A percentile compares a stretch with the other conserved stretches of the same genome.
Evolutionary conservation across 2,888 invertebrate genomes (phyloP).

Genomic region (Stenotaenia linearis): DNA sequence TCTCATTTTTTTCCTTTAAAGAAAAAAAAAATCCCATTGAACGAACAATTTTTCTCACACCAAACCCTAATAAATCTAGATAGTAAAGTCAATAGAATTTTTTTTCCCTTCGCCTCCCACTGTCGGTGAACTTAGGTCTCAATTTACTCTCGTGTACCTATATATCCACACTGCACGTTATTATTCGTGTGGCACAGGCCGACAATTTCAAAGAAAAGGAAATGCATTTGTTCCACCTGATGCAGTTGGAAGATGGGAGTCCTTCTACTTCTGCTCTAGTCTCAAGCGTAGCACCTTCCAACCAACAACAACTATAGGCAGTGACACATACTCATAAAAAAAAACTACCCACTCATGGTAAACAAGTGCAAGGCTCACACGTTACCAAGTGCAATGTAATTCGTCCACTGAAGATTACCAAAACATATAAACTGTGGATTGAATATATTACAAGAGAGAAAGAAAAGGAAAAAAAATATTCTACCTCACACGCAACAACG

Average conservation of each 20-base stretch:
- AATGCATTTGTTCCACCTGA: conserved; percentile 34
- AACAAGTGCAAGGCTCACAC: conserved; percentile 27
- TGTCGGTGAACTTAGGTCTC: neutral
- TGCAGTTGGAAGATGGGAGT: conserved; percentile 10
- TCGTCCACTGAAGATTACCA: conserved; percentile 20
- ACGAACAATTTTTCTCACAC: neutral
- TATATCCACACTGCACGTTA: neutral
- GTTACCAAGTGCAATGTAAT: conserved; percentile 12
- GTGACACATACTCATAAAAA: conserved; percentile 27
- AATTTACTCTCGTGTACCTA: conserved; percentile 2
- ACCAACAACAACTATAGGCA: conserved; percentile 8
- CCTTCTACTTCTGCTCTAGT: neutral
- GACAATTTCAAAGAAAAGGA: conserved; percentile 30
- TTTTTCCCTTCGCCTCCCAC: neutral
- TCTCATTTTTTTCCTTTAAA: neutral
- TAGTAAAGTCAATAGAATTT: conserved; percentile 18
- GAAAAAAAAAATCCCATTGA: neutral
- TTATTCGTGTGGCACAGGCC: conserved; percentile 19
- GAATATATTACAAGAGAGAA: neutral
- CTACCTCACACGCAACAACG: neutral
- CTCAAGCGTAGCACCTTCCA: conserved; percentile 20
- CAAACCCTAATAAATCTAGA: conserved; percentile 21
- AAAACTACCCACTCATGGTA: neutral
- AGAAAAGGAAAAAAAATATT: neutral
- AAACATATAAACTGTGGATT: conserved; percentile 24